Conservation (phyloP, 2,113 vertebrate genomes). For the Poeciliopsis occidentalis region DNA sequence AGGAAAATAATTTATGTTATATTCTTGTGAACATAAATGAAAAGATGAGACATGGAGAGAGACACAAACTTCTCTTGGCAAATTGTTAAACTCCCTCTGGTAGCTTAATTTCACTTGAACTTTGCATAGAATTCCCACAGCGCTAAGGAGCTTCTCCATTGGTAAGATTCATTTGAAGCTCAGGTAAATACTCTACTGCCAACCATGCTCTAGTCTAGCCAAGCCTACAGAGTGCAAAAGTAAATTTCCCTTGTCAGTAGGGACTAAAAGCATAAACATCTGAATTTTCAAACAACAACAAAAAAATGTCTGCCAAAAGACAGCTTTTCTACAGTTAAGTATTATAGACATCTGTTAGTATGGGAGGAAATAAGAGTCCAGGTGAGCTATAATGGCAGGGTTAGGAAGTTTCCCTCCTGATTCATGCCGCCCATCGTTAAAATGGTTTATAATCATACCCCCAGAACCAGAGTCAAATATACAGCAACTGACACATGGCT, state of each 20-base stretch:
- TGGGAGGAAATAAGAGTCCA: slow-evolving; percentile 58
- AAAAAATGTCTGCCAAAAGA: slow-evolving; percentile 28
- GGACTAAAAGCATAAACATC: neutral
- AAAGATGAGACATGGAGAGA: slow-evolving; percentile 29
- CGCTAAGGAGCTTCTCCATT: slow-evolving; percentile 61
- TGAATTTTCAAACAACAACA: slow-evolving; percentile 13
- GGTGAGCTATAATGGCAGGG: slow-evolving; percentile 73
- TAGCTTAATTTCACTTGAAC: slow-evolving; percentile 73
- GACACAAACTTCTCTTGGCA: slow-evolving; percentile 39
- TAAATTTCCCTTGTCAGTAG: neutral
- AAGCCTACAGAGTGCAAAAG: neutral
- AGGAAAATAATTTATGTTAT: slow-evolving; percentile 20
- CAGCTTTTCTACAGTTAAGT: slow-evolving; percentile 32
- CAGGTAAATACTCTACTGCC: slow-evolving; percentile 45
- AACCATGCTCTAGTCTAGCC: slow-evolving; percentile 17
- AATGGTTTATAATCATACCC: slow-evolving; percentile 67
- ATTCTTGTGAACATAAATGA: slow-evolving; percentile 31
- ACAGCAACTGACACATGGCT: slow-evolving; percentile 53
- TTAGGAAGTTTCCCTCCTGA: slow-evolving; percentile 23
- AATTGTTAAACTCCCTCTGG: slow-evolving; percentile 51
- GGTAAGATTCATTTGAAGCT: slow-evolving; percentile 56
- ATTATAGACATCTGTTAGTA: slow-evolving; percentile 68
- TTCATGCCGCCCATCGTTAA: slow-evolving; percentile 53
- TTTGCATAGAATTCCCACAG: slow-evolving; percentile 69
- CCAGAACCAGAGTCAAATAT: slow-evolving; percentile 51